These are phyloP conservation scores for Cheilosia soror DNA, from an alignment of 2,888 invertebrate species.

Conservation along the genomic window DNA sequence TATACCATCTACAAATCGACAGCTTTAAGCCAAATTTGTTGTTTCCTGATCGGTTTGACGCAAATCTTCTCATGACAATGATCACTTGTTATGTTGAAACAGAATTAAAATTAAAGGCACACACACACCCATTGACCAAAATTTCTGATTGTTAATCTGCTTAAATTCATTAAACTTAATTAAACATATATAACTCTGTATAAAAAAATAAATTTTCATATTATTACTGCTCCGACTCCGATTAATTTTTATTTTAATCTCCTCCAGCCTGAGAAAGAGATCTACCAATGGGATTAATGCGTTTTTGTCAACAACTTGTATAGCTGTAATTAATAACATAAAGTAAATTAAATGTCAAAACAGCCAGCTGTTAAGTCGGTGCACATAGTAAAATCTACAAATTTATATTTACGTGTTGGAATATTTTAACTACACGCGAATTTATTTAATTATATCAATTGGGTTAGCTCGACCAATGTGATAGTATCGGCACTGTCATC, in stretches of 20 bases:
- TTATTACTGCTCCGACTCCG: not conserved
- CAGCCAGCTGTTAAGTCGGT: not conserved
- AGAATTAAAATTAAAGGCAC: no score
- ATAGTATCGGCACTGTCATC: not conserved
- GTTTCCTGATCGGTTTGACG: no score
- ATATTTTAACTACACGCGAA: constrained; percentile 34
- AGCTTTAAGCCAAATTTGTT: no score
- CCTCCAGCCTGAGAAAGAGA: no score
- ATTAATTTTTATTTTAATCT: not conserved
- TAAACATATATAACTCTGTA: no score
- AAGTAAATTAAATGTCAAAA: constrained; percentile 12
- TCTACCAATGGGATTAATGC: not conserved
- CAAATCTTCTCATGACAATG: no score
- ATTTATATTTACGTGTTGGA: constrained; percentile 2
- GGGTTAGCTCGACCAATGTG: not conserved
- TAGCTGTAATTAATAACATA: not conserved
- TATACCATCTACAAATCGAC: no score
- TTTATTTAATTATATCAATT: constrained; percentile 38
- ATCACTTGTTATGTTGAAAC: no score
- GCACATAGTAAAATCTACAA: not conserved
- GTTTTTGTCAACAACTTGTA: not conserved
- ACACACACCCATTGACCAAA: no score
- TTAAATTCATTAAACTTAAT: no score
- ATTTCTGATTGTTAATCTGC: no score
- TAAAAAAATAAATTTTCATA: not conserved